Evolutionary conservation across 2,797 vertebrate genomes (phyloP).

Genomic region (Sardinella longiceps): DNA sequence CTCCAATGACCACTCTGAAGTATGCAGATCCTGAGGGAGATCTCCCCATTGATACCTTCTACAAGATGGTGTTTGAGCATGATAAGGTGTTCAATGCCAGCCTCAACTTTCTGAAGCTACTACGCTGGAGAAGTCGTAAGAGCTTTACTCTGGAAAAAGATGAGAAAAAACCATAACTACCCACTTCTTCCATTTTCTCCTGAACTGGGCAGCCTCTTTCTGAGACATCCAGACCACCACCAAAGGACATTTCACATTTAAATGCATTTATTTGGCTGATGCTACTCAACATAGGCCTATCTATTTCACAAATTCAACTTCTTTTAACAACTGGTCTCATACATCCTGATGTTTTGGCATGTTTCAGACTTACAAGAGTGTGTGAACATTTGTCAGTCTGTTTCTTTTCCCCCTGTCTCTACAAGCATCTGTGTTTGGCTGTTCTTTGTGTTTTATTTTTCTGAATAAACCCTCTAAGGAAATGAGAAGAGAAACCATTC

Average conservation of each 20-base stretch:
- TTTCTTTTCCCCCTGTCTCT: neutral
- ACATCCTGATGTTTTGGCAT: too few relatives aligned
- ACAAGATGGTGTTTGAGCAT: constrained; percentile 88
- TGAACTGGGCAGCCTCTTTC: too few relatives aligned
- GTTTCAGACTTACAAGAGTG: too few relatives aligned
- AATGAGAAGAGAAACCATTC: neutral
- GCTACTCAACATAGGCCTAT: too few relatives aligned
- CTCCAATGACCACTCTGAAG: constrained; percentile 86
- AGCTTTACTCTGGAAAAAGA: constrained; percentile 81
- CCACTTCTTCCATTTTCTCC: neutral
- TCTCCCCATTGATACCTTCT: constrained; percentile 85
- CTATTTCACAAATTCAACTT: too few relatives aligned
- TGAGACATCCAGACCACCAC: too few relatives aligned
- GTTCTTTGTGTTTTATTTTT: neutral
- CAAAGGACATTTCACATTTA: too few relatives aligned
- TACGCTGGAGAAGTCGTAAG: constrained; percentile 84
- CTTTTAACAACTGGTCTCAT: too few relatives aligned
- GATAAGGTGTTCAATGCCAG: constrained; percentile 86
- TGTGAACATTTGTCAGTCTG: neutral
- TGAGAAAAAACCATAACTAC: constrained; percentile 49
- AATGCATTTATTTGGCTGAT: too few relatives aligned
- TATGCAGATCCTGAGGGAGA: constrained; percentile 86
- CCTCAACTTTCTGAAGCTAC: constrained; percentile 84
- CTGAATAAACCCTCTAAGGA: neutral
- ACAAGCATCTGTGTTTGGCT: neutral